These are phyloP conservation scores for Pseudorasbora parva DNA, from an alignment of 2,113 vertebrate species.

Conservation along the genomic window DNA sequence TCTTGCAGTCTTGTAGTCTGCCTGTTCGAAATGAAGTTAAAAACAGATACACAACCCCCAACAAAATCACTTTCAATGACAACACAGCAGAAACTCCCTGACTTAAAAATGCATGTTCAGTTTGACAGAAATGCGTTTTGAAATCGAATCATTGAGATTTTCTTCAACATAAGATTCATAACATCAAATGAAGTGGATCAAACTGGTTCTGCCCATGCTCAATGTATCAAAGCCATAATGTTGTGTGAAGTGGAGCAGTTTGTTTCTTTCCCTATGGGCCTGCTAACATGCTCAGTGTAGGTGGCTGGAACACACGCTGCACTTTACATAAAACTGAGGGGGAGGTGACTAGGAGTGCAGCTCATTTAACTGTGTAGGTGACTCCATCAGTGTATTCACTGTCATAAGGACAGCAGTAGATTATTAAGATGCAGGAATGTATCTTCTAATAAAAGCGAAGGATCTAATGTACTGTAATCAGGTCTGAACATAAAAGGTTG, in stretches of 20 bases:
- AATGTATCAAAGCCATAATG: not conserved
- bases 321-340: constrained; percentile 39
- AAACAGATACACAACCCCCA: not conserved
- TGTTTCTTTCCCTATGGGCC: not conserved
- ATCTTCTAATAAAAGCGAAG: not conserved
- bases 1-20: not conserved
- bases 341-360: constrained; percentile 28
- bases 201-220: not conserved
- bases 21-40: not conserved
- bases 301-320: constrained; percentile 22
- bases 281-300: constrained; percentile 26
- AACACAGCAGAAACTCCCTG: not conserved
- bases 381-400: constrained; percentile 16
- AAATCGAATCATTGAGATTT: not conserved
- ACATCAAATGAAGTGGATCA: constrained; percentile 15
- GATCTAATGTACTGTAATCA: not conserved
- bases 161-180: not conserved
- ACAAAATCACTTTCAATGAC: not conserved
- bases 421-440: not conserved
- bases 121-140: not conserved
- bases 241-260: not conserved
- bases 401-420: not conserved
- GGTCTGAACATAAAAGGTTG: not conserved
- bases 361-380: constrained; percentile 30
- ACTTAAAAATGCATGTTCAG: too few relatives aligned